Base-by-base conservation (phyloP, 2,797 vertebrate species). In the Leucoraja ocellata region DNA sequence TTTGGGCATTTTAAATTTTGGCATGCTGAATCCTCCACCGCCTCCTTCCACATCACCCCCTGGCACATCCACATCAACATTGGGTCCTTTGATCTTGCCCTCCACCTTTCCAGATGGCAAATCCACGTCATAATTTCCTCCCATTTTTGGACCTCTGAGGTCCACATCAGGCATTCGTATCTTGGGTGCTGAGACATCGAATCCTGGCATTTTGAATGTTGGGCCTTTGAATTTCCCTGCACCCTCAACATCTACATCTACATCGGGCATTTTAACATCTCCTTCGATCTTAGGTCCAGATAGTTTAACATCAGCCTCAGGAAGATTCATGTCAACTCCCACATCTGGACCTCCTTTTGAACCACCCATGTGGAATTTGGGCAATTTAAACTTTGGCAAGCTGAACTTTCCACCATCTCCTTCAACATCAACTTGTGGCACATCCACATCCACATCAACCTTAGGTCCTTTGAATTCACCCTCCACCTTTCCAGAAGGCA, bases 311-410 rank as follows among this genome's bases (percentile, higher is more conserved):
- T 73, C 21, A 0, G 71, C 71, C 0, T 73, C 71, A 73, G 71
- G 71, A 23, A 73, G 5, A 73, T 73, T 73, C 18, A n/a, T 11
- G 28, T 91, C 71, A 46, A 91, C 39, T 36, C 65, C 94, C 93
- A 96, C 5, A 13, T 96, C 95, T 0, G 95, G 94, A 0, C 95
- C 95, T 23, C 96, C 93, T 61, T 96, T 96, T 0, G 95, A 3
- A 0, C 96, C 95, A 0, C 97, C 95, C 7, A 96, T 95, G 0
- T 96, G 95, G 36, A 95, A 94, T 91, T 96, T 93, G 1, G 95
- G 95, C 95, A 96, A 95, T 73, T 96, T 96, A n/a, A 97, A 96
- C 36, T 95, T 95, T 0, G 95, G 77, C 21, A 95, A 0, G 71
- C 21, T 73, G 71, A 73, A 73, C 71, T 4, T 73, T 73, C 71